Evolutionary conservation across 2,888 invertebrate genomes (phyloP).

Genomic region (Mythimna lalbum): DNA sequence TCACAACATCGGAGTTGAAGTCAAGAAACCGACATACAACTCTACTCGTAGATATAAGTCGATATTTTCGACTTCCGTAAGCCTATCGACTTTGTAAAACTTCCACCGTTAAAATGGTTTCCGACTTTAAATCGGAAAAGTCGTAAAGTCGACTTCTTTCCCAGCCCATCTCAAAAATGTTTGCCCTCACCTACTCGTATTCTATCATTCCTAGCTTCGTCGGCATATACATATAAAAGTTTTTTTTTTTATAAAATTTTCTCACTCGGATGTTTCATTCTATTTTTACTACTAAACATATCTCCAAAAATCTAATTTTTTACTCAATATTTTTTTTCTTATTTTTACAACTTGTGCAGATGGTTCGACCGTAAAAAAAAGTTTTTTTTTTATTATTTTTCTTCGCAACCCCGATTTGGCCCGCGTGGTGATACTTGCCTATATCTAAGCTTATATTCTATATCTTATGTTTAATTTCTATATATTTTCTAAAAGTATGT

Average conservation of each 20-base stretch:
- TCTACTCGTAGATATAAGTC: conserved; percentile 49
- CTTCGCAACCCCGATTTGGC: conserved; percentile 84
- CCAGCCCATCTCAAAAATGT: conserved; percentile 61
- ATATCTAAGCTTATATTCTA: conserved; percentile 67
- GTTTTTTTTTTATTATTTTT: conserved; percentile 56
- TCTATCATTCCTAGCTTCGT: conserved; percentile 59
- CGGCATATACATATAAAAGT: conserved; percentile 66
- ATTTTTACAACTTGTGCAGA: conserved; percentile 78
- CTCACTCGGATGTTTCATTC: conserved; percentile 68
- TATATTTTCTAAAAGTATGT: conserved; percentile 85
- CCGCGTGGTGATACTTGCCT: conserved; percentile 85
- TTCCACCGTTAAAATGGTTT: conserved; percentile 45
- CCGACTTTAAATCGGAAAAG: conserved; percentile 61
- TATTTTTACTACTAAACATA: conserved; percentile 86
- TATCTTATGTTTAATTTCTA: conserved; percentile 71
- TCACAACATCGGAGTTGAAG: conserved; percentile 47
- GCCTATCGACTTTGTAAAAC: conserved; percentile 46
- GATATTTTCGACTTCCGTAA: conserved; percentile 41
- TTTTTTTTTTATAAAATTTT: conserved; percentile 66
- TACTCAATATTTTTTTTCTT: conserved; percentile 81
- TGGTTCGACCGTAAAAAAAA: conserved; percentile 77
- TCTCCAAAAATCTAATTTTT: conserved; percentile 89
- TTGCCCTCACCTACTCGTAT: conserved; percentile 52
- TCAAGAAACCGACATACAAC: conserved; percentile 42
- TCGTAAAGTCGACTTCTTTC: conserved; percentile 56